A percentile compares a stretch with the other conserved stretches of the same genome.
These are phyloP conservation scores for Lamellibrachia satsuma DNA, from an alignment of 2,888 invertebrate species.

Conservation along the genomic window DNA sequence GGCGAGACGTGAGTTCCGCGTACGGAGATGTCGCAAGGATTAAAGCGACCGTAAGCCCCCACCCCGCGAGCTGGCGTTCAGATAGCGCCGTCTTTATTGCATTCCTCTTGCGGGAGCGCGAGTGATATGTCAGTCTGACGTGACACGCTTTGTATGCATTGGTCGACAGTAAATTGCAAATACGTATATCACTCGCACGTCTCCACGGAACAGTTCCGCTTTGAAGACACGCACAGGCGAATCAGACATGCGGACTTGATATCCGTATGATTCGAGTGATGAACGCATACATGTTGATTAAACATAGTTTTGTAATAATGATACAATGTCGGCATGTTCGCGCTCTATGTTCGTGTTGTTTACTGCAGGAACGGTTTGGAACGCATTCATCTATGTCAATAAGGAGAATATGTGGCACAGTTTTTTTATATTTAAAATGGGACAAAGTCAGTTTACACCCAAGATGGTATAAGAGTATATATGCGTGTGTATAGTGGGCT, in stretches of 20 bases:
- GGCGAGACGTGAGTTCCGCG: not conserved
- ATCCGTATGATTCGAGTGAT: too few relatives aligned
- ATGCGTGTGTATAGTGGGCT: too few relatives aligned
- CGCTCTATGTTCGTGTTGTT: not conserved
- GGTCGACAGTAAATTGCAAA: slow-evolving; percentile 6
- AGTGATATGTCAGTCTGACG: not conserved
- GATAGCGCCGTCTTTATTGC: not conserved
- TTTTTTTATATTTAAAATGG: not conserved
- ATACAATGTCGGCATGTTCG: not conserved
- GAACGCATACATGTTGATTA: too few relatives aligned
- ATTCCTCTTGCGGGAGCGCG: not conserved
- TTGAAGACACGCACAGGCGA: not conserved
- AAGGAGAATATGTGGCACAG: not conserved
- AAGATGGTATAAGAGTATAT: too few relatives aligned
- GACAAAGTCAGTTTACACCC: not conserved
- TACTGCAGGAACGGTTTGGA: not conserved
- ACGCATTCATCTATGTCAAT: not conserved
- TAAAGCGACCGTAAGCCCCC: not conserved
- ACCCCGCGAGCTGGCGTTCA: not conserved
- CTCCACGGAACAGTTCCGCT: not conserved
- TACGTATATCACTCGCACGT: not conserved
- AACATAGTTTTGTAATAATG: not conserved
- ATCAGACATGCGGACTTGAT: not conserved
- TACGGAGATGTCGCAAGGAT: not conserved
- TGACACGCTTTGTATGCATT: not conserved